phyloP scores from a whole-genome alignment of 2,797 vertebrate species.

The Oreochromis mossambicus region DNA sequence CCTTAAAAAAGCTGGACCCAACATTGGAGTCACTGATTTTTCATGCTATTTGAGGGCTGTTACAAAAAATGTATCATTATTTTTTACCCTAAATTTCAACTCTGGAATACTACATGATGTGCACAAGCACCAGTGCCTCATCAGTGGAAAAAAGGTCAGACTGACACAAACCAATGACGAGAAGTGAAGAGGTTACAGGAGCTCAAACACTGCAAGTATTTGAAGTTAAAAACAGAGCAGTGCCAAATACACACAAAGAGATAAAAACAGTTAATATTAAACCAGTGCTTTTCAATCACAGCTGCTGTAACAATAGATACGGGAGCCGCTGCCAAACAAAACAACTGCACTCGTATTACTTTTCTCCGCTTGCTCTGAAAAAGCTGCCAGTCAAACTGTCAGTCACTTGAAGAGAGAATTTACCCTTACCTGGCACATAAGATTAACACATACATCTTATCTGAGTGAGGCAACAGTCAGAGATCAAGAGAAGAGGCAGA shows the following conservation, averaged over 20 bases:
- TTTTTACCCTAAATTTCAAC: neutral
- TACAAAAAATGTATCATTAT: neutral
- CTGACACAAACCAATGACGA: neutral
- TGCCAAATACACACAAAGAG: neutral
- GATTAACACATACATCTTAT: slow-evolving; percentile 12
- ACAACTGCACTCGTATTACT: neutral
- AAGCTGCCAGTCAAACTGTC: slow-evolving; percentile 46
- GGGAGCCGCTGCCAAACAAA: neutral
- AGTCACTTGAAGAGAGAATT: slow-evolving; percentile 9
- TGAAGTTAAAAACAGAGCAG: neutral
- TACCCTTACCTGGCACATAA: slow-evolving; percentile 15
- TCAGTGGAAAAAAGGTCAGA: neutral
- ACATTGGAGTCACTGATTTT: neutral
- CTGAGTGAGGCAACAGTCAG: neutral
- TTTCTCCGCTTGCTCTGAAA: slow-evolving; percentile 5
- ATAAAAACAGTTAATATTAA: slow-evolving; percentile 11
- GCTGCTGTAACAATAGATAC: slow-evolving; percentile 3
- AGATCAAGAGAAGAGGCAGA: neutral
- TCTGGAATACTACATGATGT: neutral
- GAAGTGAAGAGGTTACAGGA: neutral
- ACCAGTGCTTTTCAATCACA: slow-evolving; percentile 10
- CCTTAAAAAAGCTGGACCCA: neutral
- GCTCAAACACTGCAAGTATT: neutral
- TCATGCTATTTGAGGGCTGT: neutral
- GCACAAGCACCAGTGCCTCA: neutral